A percentile compares a stretch with the other conserved stretches of the same genome.
These are phyloP conservation scores for Micronycteris hirsuta DNA, from an alignment of 2,113 vertebrate genomes.

Conservation along the genomic window DNA sequence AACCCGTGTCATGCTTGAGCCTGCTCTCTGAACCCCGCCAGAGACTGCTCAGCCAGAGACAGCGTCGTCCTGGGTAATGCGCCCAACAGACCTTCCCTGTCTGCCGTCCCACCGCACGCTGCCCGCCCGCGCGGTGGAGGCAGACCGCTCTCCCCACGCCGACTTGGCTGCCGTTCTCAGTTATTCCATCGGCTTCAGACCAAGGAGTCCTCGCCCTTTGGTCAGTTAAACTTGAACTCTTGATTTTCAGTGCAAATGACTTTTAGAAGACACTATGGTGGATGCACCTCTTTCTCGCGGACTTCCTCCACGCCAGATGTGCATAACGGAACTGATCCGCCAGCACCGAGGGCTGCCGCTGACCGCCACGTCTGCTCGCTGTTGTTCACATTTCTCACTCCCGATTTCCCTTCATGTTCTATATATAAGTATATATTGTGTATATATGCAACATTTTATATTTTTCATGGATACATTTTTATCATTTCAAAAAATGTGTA, in stretches of 20 bases:
- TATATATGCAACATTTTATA: constrained; percentile 79
- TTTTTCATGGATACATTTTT: constrained; percentile 79
- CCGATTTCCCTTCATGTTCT: constrained; percentile 75
- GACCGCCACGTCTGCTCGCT: not conserved
- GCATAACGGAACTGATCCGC: not conserved
- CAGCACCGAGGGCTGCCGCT: not conserved
- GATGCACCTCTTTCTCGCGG: not conserved
- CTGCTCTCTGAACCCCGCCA: not conserved
- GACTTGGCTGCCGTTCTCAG: not conserved
- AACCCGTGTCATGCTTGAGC: not conserved
- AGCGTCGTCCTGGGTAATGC: fast-evolving
- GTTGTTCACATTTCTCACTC: constrained; percentile 83
- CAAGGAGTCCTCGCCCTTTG: not conserved
- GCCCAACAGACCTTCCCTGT: too few species aligned
- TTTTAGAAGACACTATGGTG: not conserved
- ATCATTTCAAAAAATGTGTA: constrained; percentile 86
- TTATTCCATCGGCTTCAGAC: not conserved
- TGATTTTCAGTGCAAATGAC: constrained; percentile 8
- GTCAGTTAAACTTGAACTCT: not conserved
- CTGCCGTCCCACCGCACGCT: not conserved
- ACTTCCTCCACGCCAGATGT: not conserved
- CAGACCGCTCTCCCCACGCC: fast-evolving
- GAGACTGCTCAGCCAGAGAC: not conserved
- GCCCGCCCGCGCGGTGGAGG: fast-evolving
- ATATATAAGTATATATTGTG: constrained; percentile 71